These are phyloP conservation scores for Holotrichia oblita DNA, from an alignment of 1,140 invertebrate genomes.

Conservation along the genomic window DNA sequence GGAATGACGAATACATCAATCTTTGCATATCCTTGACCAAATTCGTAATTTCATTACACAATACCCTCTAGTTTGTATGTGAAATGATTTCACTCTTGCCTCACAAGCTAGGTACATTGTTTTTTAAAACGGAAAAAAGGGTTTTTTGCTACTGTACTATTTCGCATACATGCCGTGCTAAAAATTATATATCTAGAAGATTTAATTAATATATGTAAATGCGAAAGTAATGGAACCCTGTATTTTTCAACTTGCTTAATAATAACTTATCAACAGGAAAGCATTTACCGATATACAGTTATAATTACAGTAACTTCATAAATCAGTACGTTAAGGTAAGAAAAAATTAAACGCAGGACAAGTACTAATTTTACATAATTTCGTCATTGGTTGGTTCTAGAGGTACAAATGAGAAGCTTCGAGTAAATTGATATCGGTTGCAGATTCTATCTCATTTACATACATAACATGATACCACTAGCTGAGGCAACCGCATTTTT, in stretches of 20 bases:
- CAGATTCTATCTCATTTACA: neutral
- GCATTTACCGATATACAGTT: slow-evolving; percentile 21
- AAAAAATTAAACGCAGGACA: neutral
- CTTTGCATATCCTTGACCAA: slow-evolving; percentile 22
- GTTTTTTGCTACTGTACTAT: neutral
- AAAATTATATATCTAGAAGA: neutral
- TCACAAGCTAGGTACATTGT: neutral
- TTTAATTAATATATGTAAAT: neutral
- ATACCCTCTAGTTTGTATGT: neutral
- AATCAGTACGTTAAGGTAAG: neutral
- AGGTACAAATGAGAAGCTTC: slow-evolving; percentile 13
- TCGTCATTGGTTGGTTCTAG: neutral
- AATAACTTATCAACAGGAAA: neutral
- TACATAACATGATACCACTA: neutral
- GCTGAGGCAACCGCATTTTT: neutral
- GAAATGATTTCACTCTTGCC: neutral
- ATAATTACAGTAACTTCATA: neutral
- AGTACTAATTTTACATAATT: slow-evolving; percentile 27
- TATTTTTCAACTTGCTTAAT: neutral
- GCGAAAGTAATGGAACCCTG: neutral
- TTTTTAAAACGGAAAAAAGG: neutral
- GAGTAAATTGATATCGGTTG: neutral
- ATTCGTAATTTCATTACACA: slow-evolving; percentile 1
- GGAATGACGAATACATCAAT: neutral
- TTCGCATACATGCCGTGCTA: neutral